Evolutionary conservation across 2,797 vertebrate genomes (phyloP), one percentile per base, ranked within the genome.

Genomic region (Sardinella longiceps): DNA sequence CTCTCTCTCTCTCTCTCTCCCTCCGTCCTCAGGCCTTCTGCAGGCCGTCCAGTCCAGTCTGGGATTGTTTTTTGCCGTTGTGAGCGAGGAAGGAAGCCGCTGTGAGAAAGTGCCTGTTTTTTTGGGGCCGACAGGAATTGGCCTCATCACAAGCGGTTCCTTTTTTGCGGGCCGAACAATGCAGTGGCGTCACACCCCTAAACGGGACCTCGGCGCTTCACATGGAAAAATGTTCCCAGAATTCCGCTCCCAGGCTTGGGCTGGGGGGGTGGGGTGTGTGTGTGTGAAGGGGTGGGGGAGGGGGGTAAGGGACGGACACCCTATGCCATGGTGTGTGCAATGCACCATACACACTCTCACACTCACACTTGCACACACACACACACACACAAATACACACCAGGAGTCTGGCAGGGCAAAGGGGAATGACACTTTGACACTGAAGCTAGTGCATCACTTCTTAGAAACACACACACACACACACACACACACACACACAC

Each of bases 51-150:
- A 91, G 88, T 90, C 92, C 84, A 92, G 93, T 94, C 92, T 94
- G 92, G 93, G 94, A 95, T 95, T 94, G 94, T 94, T 95, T 94
- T 95, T 92, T 88, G 93, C 92, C 94, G 94, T 95, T 93, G 94
- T 94, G 90, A 89, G 94, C 90, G 94, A 95, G 95, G 94, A 95
- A 95, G 95, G 95, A 95, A 95, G 93, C 93, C 93, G 90, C 94
- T 95, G 95, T 95, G 95, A 95, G 95, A 95, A 95, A 95, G 95
- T 95, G 95, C 92, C 94, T 95, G 95, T 95, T 95, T 95, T 95
- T 95, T 95, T 94, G 94, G 92, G 93, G 94, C 94, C 91, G 93
- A 95, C 95, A 95, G 95, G 94, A 95, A 95, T 95, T 95, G 94
- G 95, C 95, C 94, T 95, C 94, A 92, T 92, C 93, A 92, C 93